Evolutionary conservation across 1,140 invertebrate species (phyloP).

Genomic region (Drosophila sproati): DNA sequence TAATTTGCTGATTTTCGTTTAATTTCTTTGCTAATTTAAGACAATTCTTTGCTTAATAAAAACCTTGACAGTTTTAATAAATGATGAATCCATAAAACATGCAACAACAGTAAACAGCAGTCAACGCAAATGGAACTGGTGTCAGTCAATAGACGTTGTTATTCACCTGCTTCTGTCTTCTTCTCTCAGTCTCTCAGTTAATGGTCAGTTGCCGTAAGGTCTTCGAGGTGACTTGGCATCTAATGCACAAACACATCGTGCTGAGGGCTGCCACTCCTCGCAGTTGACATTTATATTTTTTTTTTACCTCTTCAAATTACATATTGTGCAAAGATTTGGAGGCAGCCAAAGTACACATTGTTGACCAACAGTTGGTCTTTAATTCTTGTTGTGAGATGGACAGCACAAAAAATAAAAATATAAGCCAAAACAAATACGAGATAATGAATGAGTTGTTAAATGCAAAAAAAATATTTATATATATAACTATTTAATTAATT

Average conservation of each 20-base stretch:
- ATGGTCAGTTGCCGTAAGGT: slow-evolving; percentile 50
- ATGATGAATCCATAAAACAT: slow-evolving; percentile 23
- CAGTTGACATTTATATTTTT: neutral
- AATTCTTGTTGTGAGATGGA: neutral
- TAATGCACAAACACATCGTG: slow-evolving; percentile 32
- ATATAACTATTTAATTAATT: too few species aligned
- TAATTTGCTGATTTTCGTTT: slow-evolving; percentile 49
- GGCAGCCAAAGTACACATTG: slow-evolving; percentile 3
- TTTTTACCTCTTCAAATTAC: slow-evolving; percentile 55
- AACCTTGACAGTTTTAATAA: slow-evolving; percentile 5
- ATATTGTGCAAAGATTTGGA: slow-evolving; percentile 31
- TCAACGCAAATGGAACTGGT: slow-evolving; percentile 22
- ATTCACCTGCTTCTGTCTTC: neutral
- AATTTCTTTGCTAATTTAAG: slow-evolving; percentile 37
- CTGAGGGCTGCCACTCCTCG: slow-evolving; percentile 39
- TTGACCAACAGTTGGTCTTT: slow-evolving; percentile 5
- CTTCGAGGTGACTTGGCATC: slow-evolving; percentile 38
- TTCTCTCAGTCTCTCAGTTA: slow-evolving; percentile 1
- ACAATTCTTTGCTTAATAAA: slow-evolving; percentile 43
- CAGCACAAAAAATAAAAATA: neutral
- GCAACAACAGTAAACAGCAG: neutral
- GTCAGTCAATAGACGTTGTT: slow-evolving; percentile 9
- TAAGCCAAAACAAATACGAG: neutral
- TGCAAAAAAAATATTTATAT: too few species aligned
- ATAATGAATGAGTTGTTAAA: too few species aligned